These are phyloP conservation scores for Crocodylus rhombifer DNA, from an alignment of 2,797 vertebrate genomes.

Conservation along the genomic window DNA sequence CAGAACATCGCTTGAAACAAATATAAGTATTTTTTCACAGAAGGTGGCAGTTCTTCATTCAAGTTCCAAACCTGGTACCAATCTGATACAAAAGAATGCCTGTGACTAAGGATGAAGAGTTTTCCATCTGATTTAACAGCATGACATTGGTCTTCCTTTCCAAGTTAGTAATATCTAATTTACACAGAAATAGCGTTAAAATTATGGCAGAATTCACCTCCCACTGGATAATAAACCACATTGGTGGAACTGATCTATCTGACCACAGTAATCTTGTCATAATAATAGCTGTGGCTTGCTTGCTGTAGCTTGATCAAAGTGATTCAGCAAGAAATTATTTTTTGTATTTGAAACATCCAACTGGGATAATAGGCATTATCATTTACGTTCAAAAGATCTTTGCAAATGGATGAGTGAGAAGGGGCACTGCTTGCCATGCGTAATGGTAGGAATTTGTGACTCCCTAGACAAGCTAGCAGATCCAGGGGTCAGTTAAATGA, in stretches of 20 bases:
- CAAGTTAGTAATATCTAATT: not conserved
- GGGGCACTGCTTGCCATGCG: accelerated
- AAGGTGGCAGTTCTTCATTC: not conserved
- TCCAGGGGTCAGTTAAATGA: accelerated
- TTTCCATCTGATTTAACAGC: not conserved
- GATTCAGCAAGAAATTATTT: not conserved
- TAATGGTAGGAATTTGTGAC: accelerated
- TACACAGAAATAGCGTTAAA: not conserved
- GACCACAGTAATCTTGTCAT: not conserved
- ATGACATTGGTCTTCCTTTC: constrained; percentile 23
- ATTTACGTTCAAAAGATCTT: accelerated
- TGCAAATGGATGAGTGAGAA: not conserved
- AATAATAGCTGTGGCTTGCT: not conserved
- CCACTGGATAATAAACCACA: accelerated
- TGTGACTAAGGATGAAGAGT: constrained; percentile 19
- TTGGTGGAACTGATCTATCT: not conserved
- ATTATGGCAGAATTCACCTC: accelerated
- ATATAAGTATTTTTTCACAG: not conserved
- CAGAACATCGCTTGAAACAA: not conserved
- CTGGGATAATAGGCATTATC: not conserved
- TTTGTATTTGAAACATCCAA: accelerated
- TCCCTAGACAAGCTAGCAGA: not conserved
- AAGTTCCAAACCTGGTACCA: constrained; percentile 37
- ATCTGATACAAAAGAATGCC: constrained; percentile 11
- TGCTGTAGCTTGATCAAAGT: not conserved